Evolutionary conservation across 2,113 vertebrate species (phyloP), one percentile per base, ranked within the genome.

Genomic region (Microtus montanus): DNA sequence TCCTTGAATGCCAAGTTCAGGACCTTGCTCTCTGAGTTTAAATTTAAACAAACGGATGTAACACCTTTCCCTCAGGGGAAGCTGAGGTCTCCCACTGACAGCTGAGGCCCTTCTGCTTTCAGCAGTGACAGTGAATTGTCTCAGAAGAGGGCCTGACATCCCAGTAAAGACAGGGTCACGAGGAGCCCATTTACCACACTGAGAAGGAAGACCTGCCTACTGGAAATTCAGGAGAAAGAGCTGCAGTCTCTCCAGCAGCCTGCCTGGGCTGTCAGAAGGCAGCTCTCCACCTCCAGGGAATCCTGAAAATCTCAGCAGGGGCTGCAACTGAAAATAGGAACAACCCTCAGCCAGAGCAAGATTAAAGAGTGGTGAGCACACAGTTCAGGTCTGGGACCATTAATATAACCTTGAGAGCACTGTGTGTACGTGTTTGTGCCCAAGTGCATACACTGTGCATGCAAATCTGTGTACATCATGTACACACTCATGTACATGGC

Each of bases 201-300:
- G 5, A 44, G 1, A 30, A 11, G 41, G 41, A 75, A 0, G 24
- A 14, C 2, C 0, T 0, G 24, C 74, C 44, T 44, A 44, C 44
- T 44, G 44, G 44, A 44, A 44, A 44, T 44, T 5, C 44, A 44
- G 44, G 44, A 44, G 44, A 44, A 44, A 44, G 44, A n/a, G 49
- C 77, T 44, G 26, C 0, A 7, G 33, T 19, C 17, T 54, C 68
- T 44, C 79, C 41, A 52, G n/a, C 66, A 6, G 26, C 47, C 66
- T 12, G 64, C n/a, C 77, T 3, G 22, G 28, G n/a, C 19, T 13
- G 49, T 52, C 95, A 68, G 22, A 12, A 0, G 3, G 54, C 70
- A 22, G 85, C 84, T 30, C 35, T 38, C 24, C 30, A 24, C 33
- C 80, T 75, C 0, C 0, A 75, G 74, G 2, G 24, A 71, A 49